Evolutionary conservation across 2,888 invertebrate species (phyloP), one percentile per base, ranked within the genome.

Genomic region (Yponomeuta malinellus): DNA sequence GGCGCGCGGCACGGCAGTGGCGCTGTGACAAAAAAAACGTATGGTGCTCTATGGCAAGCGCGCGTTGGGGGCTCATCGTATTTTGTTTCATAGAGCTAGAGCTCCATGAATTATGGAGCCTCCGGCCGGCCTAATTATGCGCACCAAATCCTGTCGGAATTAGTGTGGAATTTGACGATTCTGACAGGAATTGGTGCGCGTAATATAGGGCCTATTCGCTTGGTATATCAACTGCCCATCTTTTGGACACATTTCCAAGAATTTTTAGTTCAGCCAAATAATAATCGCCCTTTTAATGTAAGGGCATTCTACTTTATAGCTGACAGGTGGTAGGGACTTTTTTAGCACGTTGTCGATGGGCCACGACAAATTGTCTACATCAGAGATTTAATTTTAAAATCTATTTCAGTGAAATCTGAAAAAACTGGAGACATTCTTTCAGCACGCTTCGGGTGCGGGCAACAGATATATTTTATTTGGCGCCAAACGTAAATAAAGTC

Each of bases 401-500:
- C 71, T 72, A 70, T 70, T 72, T 72, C 68, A 43, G 71, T 65
- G 52, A 31, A 31, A 68, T 72, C 69, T 64, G 63, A 69, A 73
- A 59, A 70, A 73, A 69, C 68, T 63, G 63, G 65, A 69, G 68
- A 70, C 71, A 71, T 81, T 80, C 84, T 83, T 83, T 85, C 84
- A 84, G 79, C 83, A 79, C 77, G 82, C 78, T 71, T 76, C 77
- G 76, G 76, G 74, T 79, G 81, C 81, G 82, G 77, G 75, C 76
- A 78, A 78, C 79, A 79, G 71, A 74, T 71, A 71, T 69, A 71
- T 72, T 73, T 83, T 78, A 75, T 73, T 76, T 83, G 91, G 91
- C 91, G 91, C 91, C 91, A 81, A 85, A 81, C 83, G 79, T 84
- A 88, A 89, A 91, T 91, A 89, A 88, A 84, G 74, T 76, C n/a